Evolutionary conservation across 2,888 invertebrate genomes (phyloP).

Genomic region (Paralinhomoeus sp.): DNA sequence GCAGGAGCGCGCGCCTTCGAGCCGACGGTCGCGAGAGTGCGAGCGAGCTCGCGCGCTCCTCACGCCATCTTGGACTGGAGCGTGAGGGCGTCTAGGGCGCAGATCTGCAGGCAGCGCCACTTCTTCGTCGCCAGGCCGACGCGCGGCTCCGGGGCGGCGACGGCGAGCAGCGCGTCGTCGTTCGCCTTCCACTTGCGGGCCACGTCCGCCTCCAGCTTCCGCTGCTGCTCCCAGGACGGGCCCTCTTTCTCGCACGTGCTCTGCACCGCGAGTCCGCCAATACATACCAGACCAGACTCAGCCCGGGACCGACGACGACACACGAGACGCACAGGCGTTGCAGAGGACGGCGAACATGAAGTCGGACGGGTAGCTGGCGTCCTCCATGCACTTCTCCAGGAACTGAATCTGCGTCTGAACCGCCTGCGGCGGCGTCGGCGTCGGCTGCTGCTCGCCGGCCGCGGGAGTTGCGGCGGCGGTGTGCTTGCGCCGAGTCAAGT

Average conservation of each 20-base stretch:
- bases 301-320: too few species aligned
- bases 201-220: constrained; percentile 1
- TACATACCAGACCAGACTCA: too few species aligned
- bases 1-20: too few species aligned
- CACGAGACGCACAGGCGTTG: constrained; percentile 46
- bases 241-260: too few species aligned
- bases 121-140: too few species aligned
- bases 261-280: too few species aligned
- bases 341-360: constrained; percentile 72
- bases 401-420: constrained; percentile 13
- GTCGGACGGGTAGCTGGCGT: constrained; percentile 32
- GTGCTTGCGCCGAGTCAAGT: constrained; percentile 38
- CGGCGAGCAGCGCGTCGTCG: neutral
- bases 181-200: neutral
- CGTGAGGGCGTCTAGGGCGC: constrained; percentile 3
- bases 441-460: neutral
- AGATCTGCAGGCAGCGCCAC: neutral
- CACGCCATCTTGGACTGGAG: neutral
- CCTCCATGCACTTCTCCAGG: constrained; percentile 5
- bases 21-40: too few species aligned
- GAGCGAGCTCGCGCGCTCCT: too few species aligned
- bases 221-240: too few species aligned
- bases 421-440: neutral
- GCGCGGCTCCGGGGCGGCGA: neutral
- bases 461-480: neutral